Percentiles rank a stretch among this genome's conserved stretches.
These are phyloP conservation scores for Diploptera punctata DNA, from an alignment of 2,888 invertebrate genomes.

Conservation along the genomic window DNA sequence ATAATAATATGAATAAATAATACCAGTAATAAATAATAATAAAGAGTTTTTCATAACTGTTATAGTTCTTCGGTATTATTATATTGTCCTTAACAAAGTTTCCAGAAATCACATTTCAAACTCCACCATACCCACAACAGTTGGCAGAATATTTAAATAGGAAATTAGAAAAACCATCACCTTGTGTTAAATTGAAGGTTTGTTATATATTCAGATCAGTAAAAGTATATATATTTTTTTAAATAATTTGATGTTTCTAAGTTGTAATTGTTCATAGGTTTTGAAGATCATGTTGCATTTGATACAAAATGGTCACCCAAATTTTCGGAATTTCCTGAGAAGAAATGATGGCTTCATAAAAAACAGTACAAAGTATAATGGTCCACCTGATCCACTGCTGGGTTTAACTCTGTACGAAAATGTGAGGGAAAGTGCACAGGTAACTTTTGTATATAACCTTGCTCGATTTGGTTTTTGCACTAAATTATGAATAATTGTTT, in stretches of 20 bases:
- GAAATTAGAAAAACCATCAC: constrained; percentile 41
- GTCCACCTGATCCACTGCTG: constrained; percentile 37
- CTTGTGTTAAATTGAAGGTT: constrained; percentile 42
- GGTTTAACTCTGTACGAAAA: constrained; percentile 37
- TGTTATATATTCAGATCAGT: background rate
- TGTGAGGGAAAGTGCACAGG: constrained; percentile 37
- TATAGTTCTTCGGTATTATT: too few species aligned
- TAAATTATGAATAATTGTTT: too few species aligned
- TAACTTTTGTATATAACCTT: too few species aligned
- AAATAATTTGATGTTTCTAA: background rate
- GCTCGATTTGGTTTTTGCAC: too few species aligned
- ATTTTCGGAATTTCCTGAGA: constrained; percentile 40
- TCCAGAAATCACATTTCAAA: constrained; percentile 33
- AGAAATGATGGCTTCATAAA: constrained; percentile 42
- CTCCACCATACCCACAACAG: constrained; percentile 39
- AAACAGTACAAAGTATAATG: constrained; percentile 36
- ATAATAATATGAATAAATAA: too few species aligned
- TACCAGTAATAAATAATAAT: too few species aligned
- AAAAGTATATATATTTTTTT: background rate
- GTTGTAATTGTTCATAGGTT: constrained; percentile 33
- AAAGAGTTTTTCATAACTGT: too few species aligned
- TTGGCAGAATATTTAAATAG: constrained; percentile 41
- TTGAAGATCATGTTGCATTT: constrained; percentile 42
- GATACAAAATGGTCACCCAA: constrained; percentile 37
- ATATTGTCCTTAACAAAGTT: background rate